Evolutionary conservation across 2,113 vertebrate species (phyloP).

Genomic region (Malaclemys terrapin): DNA sequence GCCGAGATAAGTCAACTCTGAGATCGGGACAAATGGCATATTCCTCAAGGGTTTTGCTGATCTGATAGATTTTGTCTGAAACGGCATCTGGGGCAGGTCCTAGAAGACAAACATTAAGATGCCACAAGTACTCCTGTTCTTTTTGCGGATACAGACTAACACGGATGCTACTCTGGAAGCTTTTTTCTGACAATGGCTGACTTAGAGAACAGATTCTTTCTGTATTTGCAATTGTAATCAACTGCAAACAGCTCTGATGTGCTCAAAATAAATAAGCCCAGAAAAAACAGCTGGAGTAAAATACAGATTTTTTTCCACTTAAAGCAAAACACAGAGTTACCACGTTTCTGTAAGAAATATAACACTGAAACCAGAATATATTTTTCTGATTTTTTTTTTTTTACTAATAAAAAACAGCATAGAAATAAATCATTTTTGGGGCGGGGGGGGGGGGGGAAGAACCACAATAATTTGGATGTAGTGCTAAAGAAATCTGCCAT

Average conservation of each 20-base stretch:
- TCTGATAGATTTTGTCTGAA: constrained; percentile 96
- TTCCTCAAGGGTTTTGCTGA: constrained; percentile 97
- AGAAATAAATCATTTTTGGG: not conserved
- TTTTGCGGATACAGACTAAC: no score
- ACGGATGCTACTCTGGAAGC: not conserved
- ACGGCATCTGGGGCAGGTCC: constrained; percentile 94
- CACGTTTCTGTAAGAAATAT: not conserved
- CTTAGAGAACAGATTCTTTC: no score
- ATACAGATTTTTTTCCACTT: not conserved
- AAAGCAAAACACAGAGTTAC: not conserved
- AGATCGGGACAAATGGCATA: constrained; percentile 96
- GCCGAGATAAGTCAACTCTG: constrained; percentile 92
- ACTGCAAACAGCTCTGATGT: not conserved
- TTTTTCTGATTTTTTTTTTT: not conserved
- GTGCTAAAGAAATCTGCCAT: not conserved
- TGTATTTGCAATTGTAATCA: not conserved
- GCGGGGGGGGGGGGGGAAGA: not conserved
- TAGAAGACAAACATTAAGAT: constrained; percentile 58
- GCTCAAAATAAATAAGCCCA: not conserved
- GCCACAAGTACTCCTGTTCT: no score
- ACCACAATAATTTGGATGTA: not conserved
- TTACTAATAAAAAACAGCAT: not conserved
- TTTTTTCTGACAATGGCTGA: not conserved
- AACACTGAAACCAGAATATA: not conserved
- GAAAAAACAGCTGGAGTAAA: not conserved